Base-by-base conservation (phyloP, 2,888 invertebrate species). In the Onchidella celtica region DNA sequence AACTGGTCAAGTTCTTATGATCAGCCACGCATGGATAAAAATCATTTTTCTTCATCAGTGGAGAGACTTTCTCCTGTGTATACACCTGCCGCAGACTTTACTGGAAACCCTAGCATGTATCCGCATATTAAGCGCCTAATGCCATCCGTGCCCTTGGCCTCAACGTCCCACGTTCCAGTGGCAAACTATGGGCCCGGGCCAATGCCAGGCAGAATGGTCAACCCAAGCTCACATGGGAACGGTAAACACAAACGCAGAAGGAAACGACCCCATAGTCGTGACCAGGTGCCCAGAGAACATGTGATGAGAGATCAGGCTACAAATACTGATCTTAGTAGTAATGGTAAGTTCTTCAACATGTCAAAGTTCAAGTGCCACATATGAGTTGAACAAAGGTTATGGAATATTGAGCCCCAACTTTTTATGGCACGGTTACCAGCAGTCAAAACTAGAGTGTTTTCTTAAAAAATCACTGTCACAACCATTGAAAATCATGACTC, bases 301-400 rank as follows among this genome's bases (percentile, higher is more conserved):
- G 79, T 55, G 36, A 63, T 79, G 32, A 61, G 63, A 32, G 79
- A 79, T 69, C 79, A 79, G 55, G 79, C 79, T 14, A 79, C 79
- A 27, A 79, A 79, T 38, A 79, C 79, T 34, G 79, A 79, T 59
- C 79, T 79, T 47, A 79, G 79, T 47, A 79, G 79, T 29, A 79
- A 79, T 47, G 79, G 79, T 79, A 24, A 79, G 79, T 72, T 11
- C 32, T 27, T n/a, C 24, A 27, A n/a, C n/a, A n/a, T n/a, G n/a
- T n/a, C n/a, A n/a, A n/a, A n/a, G n/a, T n/a, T n/a, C n/a, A n/a
- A n/a, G n/a, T n/a, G n/a, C n/a, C n/a, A n/a, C n/a, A n/a, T n/a
- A n/a, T n/a, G n/a, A n/a, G n/a, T n/a, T n/a, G n/a, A n/a, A n/a
- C n/a, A n/a, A n/a, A n/a, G n/a, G n/a, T n/a, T n/a, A n/a, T n/a